Base-by-base conservation (phyloP, 2,888 invertebrate species). In the Nomada ferruginata region DNA sequence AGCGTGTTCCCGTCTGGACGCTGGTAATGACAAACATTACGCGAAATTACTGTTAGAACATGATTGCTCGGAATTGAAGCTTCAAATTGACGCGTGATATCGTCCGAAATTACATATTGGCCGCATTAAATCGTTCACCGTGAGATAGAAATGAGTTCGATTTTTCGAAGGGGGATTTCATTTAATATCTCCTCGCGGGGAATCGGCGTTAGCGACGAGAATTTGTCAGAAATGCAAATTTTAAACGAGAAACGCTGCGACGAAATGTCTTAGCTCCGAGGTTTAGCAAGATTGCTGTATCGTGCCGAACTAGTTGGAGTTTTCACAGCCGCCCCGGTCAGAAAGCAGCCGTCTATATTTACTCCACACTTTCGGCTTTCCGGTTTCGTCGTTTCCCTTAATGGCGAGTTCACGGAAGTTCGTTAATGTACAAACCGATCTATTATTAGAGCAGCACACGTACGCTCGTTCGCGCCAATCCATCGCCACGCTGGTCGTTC, bases 271-370 rank as follows among this genome's bases (percentile, higher is more conserved):
- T n/a, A 2, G 42, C 29, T 23, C n/a, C 52, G 23, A 71, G 29
- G 57, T 26, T 47, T n/a, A 60, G 18, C 23, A 61, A 65, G 29
- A 26, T 57, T 47, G 66, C 26, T 44, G 74, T 64, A 66, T 70
- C 68, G 50, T 20, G 77, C 74, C 77, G 70, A 79, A 82, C 65
- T 47, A 57, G 65, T 70, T 42, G 65, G 79, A 85, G 85, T 87
- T 88, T 88, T 81, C 88, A 78, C 89, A 87, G 89, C 87, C 87
- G 89, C 64, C 76, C 60, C 65, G 64, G 66, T 77, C 87, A 87
- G 87, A 85, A 86, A 79, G 83, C 88, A 74, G 71, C 61, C 73
- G 79, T 80, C 86, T 85, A 88, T 89, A 86, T 89, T 90, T 89
- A 90, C 85, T 70, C 77, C 74, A 64, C 76, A 73, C 84, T 83